phyloP scores from a whole-genome alignment of 2,888 invertebrate species.

The Pteria penguin region DNA sequence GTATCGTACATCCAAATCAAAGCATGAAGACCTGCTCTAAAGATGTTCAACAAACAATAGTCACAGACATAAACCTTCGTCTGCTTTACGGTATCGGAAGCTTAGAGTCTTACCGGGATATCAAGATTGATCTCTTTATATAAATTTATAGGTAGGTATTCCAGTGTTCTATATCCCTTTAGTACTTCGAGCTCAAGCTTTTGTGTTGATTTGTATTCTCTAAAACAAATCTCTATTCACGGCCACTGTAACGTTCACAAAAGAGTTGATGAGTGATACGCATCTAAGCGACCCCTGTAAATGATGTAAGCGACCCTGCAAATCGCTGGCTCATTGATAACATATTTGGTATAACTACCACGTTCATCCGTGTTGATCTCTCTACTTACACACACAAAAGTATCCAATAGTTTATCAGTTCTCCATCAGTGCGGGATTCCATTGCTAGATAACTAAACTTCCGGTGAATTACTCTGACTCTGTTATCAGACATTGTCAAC shows the following conservation, averaged over 20 bases:
- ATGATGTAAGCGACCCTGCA: constrained; percentile 21
- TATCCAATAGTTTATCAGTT: constrained; percentile 4
- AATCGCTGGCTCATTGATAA: constrained; percentile 24
- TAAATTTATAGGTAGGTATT: neutral
- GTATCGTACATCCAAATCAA: too few relatives aligned
- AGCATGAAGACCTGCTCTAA: too few relatives aligned
- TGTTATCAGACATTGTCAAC: neutral
- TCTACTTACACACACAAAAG: constrained; percentile 5
- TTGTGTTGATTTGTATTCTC: neutral
- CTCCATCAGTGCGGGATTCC: constrained; percentile 1
- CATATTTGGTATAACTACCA: neutral
- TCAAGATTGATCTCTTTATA: neutral
- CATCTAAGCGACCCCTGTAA: constrained; percentile 23
- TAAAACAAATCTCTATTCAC: neutral
- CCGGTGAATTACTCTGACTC: neutral
- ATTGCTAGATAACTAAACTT: neutral
- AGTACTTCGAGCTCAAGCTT: neutral
- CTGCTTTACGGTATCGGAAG: too few relatives aligned
- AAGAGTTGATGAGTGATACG: neutral
- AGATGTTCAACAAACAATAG: too few relatives aligned
- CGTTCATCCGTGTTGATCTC: constrained; percentile 3
- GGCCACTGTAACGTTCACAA: neutral
- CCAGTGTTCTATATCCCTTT: neutral
- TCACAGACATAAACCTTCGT: too few relatives aligned
- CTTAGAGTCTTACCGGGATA: too few relatives aligned